Evolutionary conservation across 2,113 vertebrate species (phyloP).

Genomic region (Erythrocebus patas): DNA sequence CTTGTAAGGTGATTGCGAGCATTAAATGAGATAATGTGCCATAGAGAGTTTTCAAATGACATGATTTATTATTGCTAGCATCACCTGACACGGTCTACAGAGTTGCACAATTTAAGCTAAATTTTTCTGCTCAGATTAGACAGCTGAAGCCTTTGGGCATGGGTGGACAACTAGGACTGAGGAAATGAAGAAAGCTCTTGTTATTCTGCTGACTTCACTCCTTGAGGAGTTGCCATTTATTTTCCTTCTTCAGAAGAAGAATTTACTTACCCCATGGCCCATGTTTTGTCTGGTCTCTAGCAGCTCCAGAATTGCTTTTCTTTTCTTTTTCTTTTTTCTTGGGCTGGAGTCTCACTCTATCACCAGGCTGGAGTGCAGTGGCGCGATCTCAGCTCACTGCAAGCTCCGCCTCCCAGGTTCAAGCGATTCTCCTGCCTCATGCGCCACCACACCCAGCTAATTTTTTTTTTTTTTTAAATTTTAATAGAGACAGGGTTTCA

Average conservation of each 20-base stretch:
- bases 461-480: too few relatives aligned
- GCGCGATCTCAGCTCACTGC: accelerated
- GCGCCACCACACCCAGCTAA: too few relatives aligned
- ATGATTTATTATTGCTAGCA: not conserved
- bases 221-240: not conserved
- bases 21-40: not conserved
- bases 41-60: not conserved
- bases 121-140: not conserved
- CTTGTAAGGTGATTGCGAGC: not conserved
- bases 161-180: not conserved
- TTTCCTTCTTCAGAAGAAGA: not conserved
- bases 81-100: not conserved
- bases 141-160: not conserved
- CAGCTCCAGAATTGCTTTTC: not conserved
- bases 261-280: not conserved
- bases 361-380: too few relatives aligned
- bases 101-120: not conserved
- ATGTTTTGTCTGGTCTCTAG: not conserved
- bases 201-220: not conserved
- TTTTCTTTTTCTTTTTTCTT: too few relatives aligned
- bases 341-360: too few relatives aligned
- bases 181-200: not conserved
- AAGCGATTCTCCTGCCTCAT: too few relatives aligned
- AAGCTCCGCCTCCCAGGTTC: too few relatives aligned
- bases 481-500: too few relatives aligned